Evolutionary conservation across 2,113 vertebrate genomes (phyloP), one percentile per base, ranked within the genome.

Genomic region (Lagenorhynchus albirostris): DNA sequence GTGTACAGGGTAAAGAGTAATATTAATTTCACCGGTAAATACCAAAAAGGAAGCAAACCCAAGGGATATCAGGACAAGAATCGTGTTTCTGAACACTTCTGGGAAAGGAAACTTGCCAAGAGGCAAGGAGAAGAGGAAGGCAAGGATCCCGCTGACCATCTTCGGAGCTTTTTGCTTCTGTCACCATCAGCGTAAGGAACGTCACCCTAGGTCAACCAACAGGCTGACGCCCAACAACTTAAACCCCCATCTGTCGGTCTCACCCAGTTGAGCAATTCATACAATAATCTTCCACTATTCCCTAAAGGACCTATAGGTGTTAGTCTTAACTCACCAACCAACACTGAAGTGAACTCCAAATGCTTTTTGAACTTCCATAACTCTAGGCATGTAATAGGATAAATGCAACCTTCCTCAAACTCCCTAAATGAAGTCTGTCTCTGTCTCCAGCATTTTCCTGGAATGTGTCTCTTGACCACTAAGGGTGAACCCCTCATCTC

Each of bases 11-110:
- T 93, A 74, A 92, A 97, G 95, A 94, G 63, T 91, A 60, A 91
- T 94, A 95, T 95, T 97, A 97, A 98, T 97, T 89, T 94, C 91
- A 41, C 67, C 21, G 74, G 96, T 91, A 94, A 94, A 89, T 94
- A 97, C 71, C 90, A 96, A 82, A 95, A 58, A 8, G 23, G 33
- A 71, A 92, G 89, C 83, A 68, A 96, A 97, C 90, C 62, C 0
- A 18, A 47, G 60, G 25, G 29, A 29, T 88, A 62, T 23, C 44
- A 60, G 38, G 95, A 76, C 17, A 60, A 67, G 73, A 50, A 29
- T 20, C 4, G 0, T 82, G 38, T 60, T 36, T 36, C 33, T 25
- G 55, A 55, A 50, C 23, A 31, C 89, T 89, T 71, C 55, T 84
- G 44, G 18, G 86, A 90, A 79, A 70, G 89, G 33, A 71, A 79